Base-by-base conservation (phyloP, 2,797 vertebrate species). In the Microtus californicus region DNA sequence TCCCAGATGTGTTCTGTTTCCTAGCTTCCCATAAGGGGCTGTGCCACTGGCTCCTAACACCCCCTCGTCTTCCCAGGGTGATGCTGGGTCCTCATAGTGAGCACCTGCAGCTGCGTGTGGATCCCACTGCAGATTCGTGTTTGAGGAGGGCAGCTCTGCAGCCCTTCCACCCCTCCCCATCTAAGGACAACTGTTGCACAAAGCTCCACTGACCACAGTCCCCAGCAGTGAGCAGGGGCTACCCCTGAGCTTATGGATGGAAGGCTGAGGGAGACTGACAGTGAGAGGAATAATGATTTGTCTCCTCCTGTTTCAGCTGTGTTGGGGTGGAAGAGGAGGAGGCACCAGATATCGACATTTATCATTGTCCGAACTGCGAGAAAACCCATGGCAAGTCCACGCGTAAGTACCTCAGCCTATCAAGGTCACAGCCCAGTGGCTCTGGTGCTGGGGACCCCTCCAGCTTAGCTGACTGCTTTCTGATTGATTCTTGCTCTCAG, bases 321-420 rank as follows among this genome's bases (percentile, higher is more conserved):
- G 99, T 99, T 71, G 99, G 98, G 27, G 99, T 99, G 94, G 99
- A 99, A 97, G 99, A 99, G 97, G 99, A 99, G 79, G 99, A 99
- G 77, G 99, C 99, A 45, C 99, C 99, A 61, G 99, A 99, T 89
- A 99, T 99, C 0, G 99, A 99, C 98, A 99, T 99, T 96, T 99
- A 99, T 97, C 99, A 99, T 96, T 99, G 99, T 98, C 99, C 99
- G 1, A 99, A 99, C 98, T 99, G 99, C 73, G 99, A 99, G 98
- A 99, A 99, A 98, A 99, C 99, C 73, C 99, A 99, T 0, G 99
- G 99, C 40, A 99, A 99, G 98, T 99, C 99, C 11, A 99, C 99
- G 54, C 91, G 99, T 99, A 97, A 99, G 99, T 99, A 97, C 73
- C 29, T 17, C 17, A 19, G 65, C 67, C 77, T 9, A 1, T 8